A percentile compares a stretch with the other conserved stretches of the same genome.
These are phyloP conservation scores for Halisarca cf. caerulea DNA, from an alignment of 37 sponge, comb jelly and placozoan species.

Conservation along the genomic window DNA sequence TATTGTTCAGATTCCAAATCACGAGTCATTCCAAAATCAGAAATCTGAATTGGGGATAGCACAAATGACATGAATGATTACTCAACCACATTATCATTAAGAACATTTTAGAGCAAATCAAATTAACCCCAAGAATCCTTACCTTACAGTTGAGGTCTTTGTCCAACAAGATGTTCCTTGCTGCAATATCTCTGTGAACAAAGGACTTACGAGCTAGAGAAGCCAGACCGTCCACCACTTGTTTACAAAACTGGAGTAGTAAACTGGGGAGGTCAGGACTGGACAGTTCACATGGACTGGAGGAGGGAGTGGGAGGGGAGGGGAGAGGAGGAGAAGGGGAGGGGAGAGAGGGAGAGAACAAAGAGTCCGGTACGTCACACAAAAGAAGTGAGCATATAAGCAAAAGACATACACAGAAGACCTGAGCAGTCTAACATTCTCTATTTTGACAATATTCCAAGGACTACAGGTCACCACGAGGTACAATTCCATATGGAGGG, in stretches of 20 bases:
- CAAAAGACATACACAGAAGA: too few relatives aligned
- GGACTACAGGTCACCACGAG: too few relatives aligned
- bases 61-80: too few relatives aligned
- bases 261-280: constrained; percentile 15
- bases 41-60: neutral
- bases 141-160: constrained; percentile 15
- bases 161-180: constrained; percentile 17
- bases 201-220: constrained; percentile 9
- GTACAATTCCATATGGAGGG: too few relatives aligned
- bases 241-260: constrained; percentile 21
- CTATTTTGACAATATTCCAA: too few relatives aligned
- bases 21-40: constrained; percentile 30
- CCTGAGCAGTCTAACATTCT: too few relatives aligned
- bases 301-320: neutral
- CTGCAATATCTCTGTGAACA: constrained; percentile 28
- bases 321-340: neutral
- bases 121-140: too few relatives aligned
- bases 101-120: too few relatives aligned
- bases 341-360: too few relatives aligned
- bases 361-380: too few relatives aligned
- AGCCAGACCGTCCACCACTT: constrained; percentile 14
- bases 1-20: neutral
- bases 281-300: neutral
- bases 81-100: too few relatives aligned
- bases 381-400: too few relatives aligned